These are phyloP conservation scores for Homalodisca vitripennis DNA, from an alignment of 1,140 invertebrate species.

Conservation along the genomic window DNA sequence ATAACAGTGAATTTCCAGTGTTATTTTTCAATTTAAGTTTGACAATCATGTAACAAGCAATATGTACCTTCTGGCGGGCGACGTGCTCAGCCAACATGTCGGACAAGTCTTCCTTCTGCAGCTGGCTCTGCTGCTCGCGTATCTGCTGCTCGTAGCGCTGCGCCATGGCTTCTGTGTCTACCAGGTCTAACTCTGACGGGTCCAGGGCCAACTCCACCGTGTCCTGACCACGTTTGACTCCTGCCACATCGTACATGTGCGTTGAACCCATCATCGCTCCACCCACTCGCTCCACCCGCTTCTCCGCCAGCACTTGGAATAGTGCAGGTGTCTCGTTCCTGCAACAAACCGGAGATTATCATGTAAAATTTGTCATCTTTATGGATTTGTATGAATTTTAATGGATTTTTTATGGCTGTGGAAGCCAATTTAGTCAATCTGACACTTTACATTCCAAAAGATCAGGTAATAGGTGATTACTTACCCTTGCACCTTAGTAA, in stretches of 20 bases:
- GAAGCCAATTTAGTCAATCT: too few relatives aligned
- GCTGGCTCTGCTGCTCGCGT: slow-evolving; percentile 83
- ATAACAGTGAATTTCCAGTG: too few relatives aligned
- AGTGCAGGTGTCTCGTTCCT: slow-evolving; percentile 86
- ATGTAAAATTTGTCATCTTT: too few relatives aligned
- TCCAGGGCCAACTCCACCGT: slow-evolving; percentile 93
- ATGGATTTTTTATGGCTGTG: too few relatives aligned
- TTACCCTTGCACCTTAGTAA: too few relatives aligned
- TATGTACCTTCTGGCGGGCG: slow-evolving; percentile 81
- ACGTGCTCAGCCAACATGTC: slow-evolving; percentile 99
- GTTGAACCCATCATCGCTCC: slow-evolving; percentile 98
- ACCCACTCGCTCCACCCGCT: slow-evolving; percentile 85
- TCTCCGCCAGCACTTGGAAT: slow-evolving; percentile 94
- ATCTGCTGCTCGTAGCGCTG: slow-evolving; percentile 96
- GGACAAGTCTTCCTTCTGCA: slow-evolving; percentile 92
- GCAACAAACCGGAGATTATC: too few relatives aligned
- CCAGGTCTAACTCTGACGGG: slow-evolving; percentile 93
- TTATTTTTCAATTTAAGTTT: too few relatives aligned
- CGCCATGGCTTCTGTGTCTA: slow-evolving; percentile 93
- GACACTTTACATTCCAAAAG: too few relatives aligned
- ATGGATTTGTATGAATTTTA: too few relatives aligned
- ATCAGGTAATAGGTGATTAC: too few relatives aligned
- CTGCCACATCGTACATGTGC: slow-evolving; percentile 89
- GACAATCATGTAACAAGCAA: slow-evolving; percentile 30
- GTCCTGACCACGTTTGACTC: slow-evolving; percentile 54